Evolutionary conservation across 2,888 invertebrate species (phyloP), one percentile per base, ranked within the genome.

Genomic region (Siphlonurus alternatus): DNA sequence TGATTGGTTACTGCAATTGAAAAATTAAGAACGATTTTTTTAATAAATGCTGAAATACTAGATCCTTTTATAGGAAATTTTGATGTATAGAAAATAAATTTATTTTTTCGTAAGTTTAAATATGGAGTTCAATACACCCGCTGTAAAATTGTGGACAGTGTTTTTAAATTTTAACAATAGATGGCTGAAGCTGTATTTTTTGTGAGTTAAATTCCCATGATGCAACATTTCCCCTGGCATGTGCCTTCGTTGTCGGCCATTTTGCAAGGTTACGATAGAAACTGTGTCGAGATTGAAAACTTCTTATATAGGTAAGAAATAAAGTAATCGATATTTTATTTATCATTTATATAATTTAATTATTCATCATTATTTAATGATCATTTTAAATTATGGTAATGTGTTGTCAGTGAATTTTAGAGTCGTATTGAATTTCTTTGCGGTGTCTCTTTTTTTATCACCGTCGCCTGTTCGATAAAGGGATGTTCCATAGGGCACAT

Each of bases 161-260:
- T 10, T 38, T 38, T 38, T 38, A 38, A 38, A 5, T 38, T 38
- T 38, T 38, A 38, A 38, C 38, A 22, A 56, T 3, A 56, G 56
- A 56, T 56, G 56, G 56, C 56, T 7, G 5, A n/a, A 56, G 19
- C 56, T n/a, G 56, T 56, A 22, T n/a, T 5, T 15, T 38, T 38
- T 5, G 5, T 5, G 5, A 10, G 5, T 38, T 38, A 38, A 38
- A 65, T 72, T 70, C 78, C 77, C 77, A 77, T 76, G 78, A 79
- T 79, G 78, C 79, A 76, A 73, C 71, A 56, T 77, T 76, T 77
- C 75, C 78, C 77, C 78, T 81, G 81, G 82, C 82, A 82, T 82
- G 82, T 82, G 82, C 81, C 81, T 77, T 77, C 79, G 77, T 78
- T 76, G 81, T 81, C 83, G 80, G 83, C 83, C 83, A 83, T 83